A percentile compares a stretch with the other conserved stretches of the same genome.
Conservation (phyloP, 2,113 vertebrate genomes). For the Dasypus novemcinctus region DNA sequence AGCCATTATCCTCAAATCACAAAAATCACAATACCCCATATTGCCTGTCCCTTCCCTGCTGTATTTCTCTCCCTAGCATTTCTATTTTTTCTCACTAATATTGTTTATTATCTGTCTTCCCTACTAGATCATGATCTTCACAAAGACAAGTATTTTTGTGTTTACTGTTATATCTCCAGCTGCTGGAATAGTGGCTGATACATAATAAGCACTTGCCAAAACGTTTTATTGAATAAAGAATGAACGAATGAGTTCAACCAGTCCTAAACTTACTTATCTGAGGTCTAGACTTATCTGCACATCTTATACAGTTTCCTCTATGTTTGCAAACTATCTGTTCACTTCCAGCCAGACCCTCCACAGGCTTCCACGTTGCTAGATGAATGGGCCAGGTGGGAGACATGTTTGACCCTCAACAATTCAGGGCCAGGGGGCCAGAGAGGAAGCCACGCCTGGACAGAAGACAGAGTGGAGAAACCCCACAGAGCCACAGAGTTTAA, state of each 20-base stretch:
- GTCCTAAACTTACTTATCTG: not conserved
- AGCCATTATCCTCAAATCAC: not conserved
- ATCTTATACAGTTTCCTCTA: not conserved
- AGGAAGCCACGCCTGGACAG: not conserved
- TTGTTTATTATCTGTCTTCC: not conserved
- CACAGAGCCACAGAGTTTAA: not conserved
- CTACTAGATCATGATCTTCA: not conserved
- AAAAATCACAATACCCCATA: not conserved
- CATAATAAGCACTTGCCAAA: not conserved
- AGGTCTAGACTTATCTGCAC: not conserved
- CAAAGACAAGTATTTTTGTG: not conserved
- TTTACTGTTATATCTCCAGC: not conserved
- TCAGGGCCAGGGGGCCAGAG: not conserved
- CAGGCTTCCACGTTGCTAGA: not conserved
- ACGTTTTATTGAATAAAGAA: not conserved
- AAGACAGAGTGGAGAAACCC: not conserved
- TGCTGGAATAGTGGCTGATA: not conserved
- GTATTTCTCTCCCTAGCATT: not conserved
- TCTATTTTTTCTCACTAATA: not conserved
- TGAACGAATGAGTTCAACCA: not conserved
- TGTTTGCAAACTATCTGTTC: not conserved
- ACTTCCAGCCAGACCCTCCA: not conserved
- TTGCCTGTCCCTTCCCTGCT: not conserved
- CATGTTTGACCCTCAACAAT: not conserved
- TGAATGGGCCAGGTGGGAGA: not conserved